A percentile compares a stretch with the other conserved stretches of the same genome.
These are phyloP conservation scores for Anguilla anguilla DNA, from an alignment of 2,797 vertebrate species.

Conservation along the genomic window DNA sequence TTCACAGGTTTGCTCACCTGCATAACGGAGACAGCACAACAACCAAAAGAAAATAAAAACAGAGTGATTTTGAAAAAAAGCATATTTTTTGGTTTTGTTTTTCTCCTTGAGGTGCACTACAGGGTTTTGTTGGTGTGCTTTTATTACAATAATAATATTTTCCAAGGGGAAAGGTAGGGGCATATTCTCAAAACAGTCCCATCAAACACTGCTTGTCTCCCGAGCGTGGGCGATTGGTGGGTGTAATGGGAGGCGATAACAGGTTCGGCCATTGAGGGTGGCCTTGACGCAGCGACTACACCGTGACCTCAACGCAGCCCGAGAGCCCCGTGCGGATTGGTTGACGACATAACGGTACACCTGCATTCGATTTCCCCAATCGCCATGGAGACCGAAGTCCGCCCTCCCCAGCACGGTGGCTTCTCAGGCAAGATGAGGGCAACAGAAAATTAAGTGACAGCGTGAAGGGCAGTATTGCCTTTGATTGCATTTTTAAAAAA, in stretches of 20 bases:
- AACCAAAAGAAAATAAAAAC: not conserved
- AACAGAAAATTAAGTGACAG: not conserved
- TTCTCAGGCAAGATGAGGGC: not conserved
- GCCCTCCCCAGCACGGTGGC: not conserved
- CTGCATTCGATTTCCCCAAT: not conserved
- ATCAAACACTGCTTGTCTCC: not conserved
- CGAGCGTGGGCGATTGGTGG: not conserved
- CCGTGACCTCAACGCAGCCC: not conserved
- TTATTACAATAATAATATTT: not conserved
- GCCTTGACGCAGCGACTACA: not conserved
- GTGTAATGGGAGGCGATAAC: not conserved
- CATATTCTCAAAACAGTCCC: not conserved
- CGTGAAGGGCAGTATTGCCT: not conserved
- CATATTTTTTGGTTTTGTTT: not conserved
- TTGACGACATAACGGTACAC: not conserved
- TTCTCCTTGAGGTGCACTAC: not conserved
- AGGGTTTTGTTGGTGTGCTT: not conserved
- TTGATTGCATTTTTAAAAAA: not conserved
- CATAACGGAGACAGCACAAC: too few species aligned
- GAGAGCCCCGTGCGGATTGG: not conserved
- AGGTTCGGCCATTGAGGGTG: not conserved
- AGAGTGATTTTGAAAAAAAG: not conserved
- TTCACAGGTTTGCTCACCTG: too few species aligned
- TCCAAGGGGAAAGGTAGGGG: not conserved
- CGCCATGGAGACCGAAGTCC: not conserved